Evolutionary conservation across 2,888 invertebrate species (phyloP).

Genomic region (Andrena bicolor): DNA sequence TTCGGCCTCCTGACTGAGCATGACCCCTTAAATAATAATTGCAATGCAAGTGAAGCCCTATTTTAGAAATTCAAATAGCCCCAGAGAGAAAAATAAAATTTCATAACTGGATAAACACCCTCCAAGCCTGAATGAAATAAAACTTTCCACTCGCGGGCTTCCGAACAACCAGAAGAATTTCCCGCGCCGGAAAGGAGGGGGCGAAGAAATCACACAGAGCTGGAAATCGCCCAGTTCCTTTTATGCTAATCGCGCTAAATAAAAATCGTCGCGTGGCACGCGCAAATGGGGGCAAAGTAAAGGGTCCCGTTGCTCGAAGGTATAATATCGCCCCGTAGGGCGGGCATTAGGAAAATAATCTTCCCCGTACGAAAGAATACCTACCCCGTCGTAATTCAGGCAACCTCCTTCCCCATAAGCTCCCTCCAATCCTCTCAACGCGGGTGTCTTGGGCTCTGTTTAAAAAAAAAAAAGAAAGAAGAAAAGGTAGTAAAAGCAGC

Average conservation of each 20-base stretch:
- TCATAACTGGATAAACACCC: not conserved
- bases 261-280: constrained; percentile 37
- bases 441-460: not conserved
- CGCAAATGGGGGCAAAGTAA: not conserved
- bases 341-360: constrained; percentile 44
- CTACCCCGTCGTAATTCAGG: constrained; percentile 5
- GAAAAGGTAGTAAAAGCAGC: not conserved
- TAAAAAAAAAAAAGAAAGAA: too few relatives aligned
- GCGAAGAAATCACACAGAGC: constrained; percentile 3
- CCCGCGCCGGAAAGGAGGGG: too few relatives aligned
- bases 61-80: too few relatives aligned
- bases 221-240: not conserved
- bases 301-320: constrained; percentile 3
- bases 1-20: too few relatives aligned
- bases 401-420: constrained; percentile 18
- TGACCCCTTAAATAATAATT: too few relatives aligned
- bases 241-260: constrained; percentile 28
- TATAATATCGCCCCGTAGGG: constrained; percentile 18
- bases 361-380: constrained; percentile 14
- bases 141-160: not conserved
- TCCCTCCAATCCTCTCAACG: constrained; percentile 17
- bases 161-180: not conserved
- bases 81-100: not conserved
- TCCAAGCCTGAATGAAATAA: not conserved
- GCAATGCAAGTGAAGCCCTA: too few relatives aligned